phyloP scores from a whole-genome alignment of 2,888 invertebrate species.

The Dynastes maya region DNA sequence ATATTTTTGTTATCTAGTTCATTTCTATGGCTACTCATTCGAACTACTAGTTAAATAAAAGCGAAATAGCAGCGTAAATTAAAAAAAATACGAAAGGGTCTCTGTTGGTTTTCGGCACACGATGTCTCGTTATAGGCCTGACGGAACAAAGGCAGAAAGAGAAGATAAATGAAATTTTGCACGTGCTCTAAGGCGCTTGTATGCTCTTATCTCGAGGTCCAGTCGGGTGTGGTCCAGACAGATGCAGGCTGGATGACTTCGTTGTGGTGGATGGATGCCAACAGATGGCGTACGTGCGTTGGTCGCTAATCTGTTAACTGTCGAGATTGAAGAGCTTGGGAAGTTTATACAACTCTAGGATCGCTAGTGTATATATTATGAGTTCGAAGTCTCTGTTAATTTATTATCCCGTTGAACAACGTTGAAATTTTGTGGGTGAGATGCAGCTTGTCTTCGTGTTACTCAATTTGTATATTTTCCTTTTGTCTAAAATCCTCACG shows the following conservation, averaged over 20 bases:
- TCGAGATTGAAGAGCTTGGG: slow-evolving; percentile 29
- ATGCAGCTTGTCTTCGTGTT: background rate
- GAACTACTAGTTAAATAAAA: too few species aligned
- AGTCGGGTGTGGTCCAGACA: slow-evolving; percentile 23
- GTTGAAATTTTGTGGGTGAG: background rate
- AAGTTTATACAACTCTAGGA: slow-evolving; percentile 24
- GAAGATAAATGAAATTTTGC: slow-evolving; percentile 20
- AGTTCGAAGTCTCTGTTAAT: slow-evolving; percentile 9
- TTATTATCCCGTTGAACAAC: background rate
- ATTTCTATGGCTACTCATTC: too few species aligned
- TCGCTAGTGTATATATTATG: slow-evolving; percentile 6
- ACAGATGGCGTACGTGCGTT: slow-evolving; percentile 35
- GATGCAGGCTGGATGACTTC: slow-evolving; percentile 25
- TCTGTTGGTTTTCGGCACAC: too few species aligned
- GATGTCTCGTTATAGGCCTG: too few species aligned
- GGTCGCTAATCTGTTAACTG: slow-evolving; percentile 38
- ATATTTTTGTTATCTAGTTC: too few species aligned
- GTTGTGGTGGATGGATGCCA: slow-evolving; percentile 9
- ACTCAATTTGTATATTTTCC: background rate
- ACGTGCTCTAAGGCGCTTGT: background rate
- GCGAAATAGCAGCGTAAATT: too few species aligned
- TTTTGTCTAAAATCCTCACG: background rate
- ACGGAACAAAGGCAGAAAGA: too few species aligned
- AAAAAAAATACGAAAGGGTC: too few species aligned
- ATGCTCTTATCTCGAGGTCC: slow-evolving; percentile 24